Percentiles rank a stretch among this genome's conserved stretches.
Conservation (phyloP, 1,140 invertebrate genomes). For the Trichonephila inaurata region DNA sequence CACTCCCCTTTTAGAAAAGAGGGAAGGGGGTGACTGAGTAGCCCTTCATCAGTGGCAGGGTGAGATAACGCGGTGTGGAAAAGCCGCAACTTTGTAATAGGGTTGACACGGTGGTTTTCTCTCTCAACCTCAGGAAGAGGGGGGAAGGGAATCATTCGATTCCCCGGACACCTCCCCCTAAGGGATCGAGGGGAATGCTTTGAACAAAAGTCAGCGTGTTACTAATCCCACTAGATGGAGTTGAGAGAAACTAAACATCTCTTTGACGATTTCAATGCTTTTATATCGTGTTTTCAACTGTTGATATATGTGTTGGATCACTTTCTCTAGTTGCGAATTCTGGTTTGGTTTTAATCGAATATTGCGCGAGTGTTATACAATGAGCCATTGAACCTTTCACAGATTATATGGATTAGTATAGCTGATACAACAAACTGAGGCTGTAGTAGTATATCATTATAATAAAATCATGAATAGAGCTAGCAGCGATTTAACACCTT, state of each 20-base stretch:
- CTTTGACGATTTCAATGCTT: neutral
- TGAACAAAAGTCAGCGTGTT: neutral
- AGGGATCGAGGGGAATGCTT: neutral
- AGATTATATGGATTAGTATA: too few relatives aligned
- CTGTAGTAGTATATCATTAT: too few relatives aligned
- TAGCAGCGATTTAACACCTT: too few relatives aligned
- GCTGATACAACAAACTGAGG: too few relatives aligned
- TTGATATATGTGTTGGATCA: too few relatives aligned
- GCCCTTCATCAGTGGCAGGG: neutral
- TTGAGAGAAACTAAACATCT: neutral
- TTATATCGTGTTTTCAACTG: neutral
- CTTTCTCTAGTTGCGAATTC: too few relatives aligned
- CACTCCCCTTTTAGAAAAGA: neutral
- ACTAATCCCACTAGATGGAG: neutral
- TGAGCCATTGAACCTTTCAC: too few relatives aligned
- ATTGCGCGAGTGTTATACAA: too few relatives aligned
- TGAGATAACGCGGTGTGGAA: conserved; percentile 36
- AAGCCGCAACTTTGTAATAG: conserved; percentile 53
- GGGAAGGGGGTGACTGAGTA: neutral
- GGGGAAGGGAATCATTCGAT: neutral
- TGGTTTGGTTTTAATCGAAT: too few relatives aligned
- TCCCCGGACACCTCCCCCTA: neutral
- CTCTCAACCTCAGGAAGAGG: neutral
- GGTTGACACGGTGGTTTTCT: conserved; percentile 42
- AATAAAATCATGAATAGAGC: too few relatives aligned